Evolutionary conservation across 1,140 invertebrate species (phyloP), one percentile per base, ranked within the genome.

Genomic region (Cryptotermes secundus): DNA sequence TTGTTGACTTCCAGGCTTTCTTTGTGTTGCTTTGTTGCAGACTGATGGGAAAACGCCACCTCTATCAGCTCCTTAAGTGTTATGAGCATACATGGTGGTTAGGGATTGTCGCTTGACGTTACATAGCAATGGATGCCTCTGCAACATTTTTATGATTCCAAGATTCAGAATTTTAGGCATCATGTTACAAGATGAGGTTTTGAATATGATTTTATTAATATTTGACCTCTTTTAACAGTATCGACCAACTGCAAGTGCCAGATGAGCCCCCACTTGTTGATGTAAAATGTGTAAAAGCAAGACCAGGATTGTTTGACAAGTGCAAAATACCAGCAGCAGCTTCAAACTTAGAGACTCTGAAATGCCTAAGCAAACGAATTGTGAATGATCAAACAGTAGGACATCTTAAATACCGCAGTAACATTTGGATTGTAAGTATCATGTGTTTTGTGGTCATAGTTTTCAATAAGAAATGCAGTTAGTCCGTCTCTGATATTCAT

Each of bases 361-460:
- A 72, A 72, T 16, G 9, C n/a, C 59, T 72, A 10, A 72, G n/a
- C 26, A 72, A 72, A 72, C 59, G 59, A 31, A 72, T 72, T n/a
- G 7, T 72, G n/a, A 72, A 72, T 72, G 59, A 31, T 6, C 26
- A 72, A 72, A n/a, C 26, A n/a, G 14, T 72, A 72, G 59, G n/a
- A 72, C 26, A 72, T n/a, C 59, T 72, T 10, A 72, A 72, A n/a
- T 72, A 72, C 59, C 26, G 59, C 0, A 72, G 59, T 72, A 31
- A 14, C 59, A 72, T 72, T n/a, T 72, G 59, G 59, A 7, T 72
- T 72, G 59, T 72, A 31, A 72, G 59, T 72, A 72, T 72, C 0
- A n/a, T 14, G 59, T 42, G 38, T 79, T 92, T 83, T 85, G 92
- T 87, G 26, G 38, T 42, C 4, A 4, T 6, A 42, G 38, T 42